Conservation (phyloP, 2,113 vertebrate genomes). For the Chloroceryle aenea region DNA sequence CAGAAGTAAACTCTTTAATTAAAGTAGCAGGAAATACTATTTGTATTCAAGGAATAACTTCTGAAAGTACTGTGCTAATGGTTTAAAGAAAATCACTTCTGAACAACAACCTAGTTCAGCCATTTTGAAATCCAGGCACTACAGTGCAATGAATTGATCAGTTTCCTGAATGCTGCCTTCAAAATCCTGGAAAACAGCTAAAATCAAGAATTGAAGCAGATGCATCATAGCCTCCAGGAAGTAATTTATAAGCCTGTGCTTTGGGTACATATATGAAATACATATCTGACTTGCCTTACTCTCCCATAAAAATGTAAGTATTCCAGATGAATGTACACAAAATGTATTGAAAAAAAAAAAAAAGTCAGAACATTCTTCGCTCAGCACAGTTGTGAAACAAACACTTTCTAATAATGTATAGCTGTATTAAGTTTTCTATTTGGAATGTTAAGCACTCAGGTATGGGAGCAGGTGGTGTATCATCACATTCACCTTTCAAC, state of each 20-base stretch:
- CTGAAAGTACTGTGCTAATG: not conserved
- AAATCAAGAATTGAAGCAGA: conserved; percentile 31
- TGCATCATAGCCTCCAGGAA: not conserved
- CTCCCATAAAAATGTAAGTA: conserved; percentile 60
- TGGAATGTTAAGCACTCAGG: not conserved
- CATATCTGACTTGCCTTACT: not conserved
- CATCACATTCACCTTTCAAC: not conserved
- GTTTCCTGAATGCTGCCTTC: conserved; percentile 4
- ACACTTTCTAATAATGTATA: not conserved
- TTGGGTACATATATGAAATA: not conserved
- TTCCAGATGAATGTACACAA: conserved; percentile 7
- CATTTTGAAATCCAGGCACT: conserved; percentile 48
- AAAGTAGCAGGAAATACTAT: conserved; percentile 41
- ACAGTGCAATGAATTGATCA: conserved; percentile 32
- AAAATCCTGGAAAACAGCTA: conserved; percentile 33
- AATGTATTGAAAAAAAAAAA: not conserved
- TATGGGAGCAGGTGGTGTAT: not conserved
- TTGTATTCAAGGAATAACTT: conserved; percentile 43
- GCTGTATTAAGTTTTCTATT: not conserved
- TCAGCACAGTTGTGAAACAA: not conserved
- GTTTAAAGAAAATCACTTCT: conserved; percentile 43
- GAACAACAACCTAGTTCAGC: conserved; percentile 10
- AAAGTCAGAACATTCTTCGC: not conserved
- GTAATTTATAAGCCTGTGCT: conserved; percentile 25
- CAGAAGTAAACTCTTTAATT: conserved; percentile 34